Evolutionary conservation across 2,888 invertebrate species (phyloP).

Genomic region (Heliconius hortense): DNA sequence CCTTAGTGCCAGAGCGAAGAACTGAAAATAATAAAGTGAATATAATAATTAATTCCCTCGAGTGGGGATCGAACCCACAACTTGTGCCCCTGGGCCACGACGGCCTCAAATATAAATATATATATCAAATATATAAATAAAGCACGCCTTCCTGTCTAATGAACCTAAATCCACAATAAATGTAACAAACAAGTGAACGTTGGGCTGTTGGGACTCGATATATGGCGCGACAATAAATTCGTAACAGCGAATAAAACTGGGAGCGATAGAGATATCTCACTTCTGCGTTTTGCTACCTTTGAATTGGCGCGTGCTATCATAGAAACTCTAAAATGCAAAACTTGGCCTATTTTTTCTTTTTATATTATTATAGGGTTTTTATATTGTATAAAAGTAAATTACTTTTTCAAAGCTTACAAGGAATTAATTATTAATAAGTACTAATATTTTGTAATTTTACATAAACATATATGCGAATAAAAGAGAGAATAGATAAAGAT

Average conservation of each 20-base stretch:
- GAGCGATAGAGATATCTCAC: constrained; percentile 60
- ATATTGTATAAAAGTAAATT: neutral
- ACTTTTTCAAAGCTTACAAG: neutral
- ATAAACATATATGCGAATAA: neutral
- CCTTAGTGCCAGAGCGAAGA: too few species aligned
- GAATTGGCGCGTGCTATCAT: constrained; percentile 45
- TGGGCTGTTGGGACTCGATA: constrained; percentile 6
- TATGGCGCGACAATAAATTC: constrained; percentile 37
- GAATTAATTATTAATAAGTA: neutral
- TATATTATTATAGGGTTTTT: too few species aligned
- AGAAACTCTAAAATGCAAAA: neutral
- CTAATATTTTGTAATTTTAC: neutral
- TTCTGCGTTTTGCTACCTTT: constrained; percentile 53
- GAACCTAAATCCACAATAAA: constrained; percentile 4
- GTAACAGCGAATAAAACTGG: constrained; percentile 51
- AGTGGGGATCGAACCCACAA: too few species aligned
- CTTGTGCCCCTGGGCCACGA: too few species aligned
- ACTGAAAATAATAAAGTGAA: too few species aligned
- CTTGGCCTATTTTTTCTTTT: neutral
- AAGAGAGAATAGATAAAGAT: neutral
- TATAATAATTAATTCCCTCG: too few species aligned
- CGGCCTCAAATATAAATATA: too few species aligned
- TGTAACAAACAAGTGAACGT: constrained; percentile 5
- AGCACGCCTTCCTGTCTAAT: constrained; percentile 15
- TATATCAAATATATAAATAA: too few species aligned